Base-by-base conservation (phyloP, 2,113 vertebrate genomes). In the Girardinichthys multiradiatus region DNA sequence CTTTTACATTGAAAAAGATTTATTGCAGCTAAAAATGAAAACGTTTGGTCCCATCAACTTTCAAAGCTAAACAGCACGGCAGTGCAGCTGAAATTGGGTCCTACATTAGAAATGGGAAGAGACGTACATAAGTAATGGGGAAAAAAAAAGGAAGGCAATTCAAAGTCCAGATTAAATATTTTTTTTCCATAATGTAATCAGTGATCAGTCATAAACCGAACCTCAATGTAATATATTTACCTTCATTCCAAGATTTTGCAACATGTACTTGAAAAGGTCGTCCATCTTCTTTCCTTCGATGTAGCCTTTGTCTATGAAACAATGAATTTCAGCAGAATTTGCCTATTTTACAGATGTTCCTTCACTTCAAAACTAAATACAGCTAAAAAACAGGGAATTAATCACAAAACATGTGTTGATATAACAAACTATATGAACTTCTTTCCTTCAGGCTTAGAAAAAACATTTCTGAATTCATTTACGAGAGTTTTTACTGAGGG, bases 221-320 rank as follows among this genome's bases (percentile, higher is more conserved):
- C 11, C 4, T 37, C 4, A 35, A 58, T 27, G 0, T 21, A 1
- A 59, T 2, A 4, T 77, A 91, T 95, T 96, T 92, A 98, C 96
- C 75, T 92, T 92, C 48, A 88, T 79, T 58, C 92, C 93, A 61
- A 93, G 62, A 74, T 91, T 96, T 67, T 87, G 92, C 89, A 96
- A 76, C 61, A 95, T 75, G 31, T 92, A 93, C n/a, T 76, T 92
- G 35, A 96, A 95, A 89, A 98, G 96, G 37, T 87, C 81, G 35
- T 96, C 95, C 57, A 98, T 90, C 26, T 96, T 92, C 68, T 94
- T 92, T 15, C 91, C 92, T 54, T 95, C 92, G 68, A 98, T 95
- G 90, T 94, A 96, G n/a, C 97, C 97, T 2, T 94, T 92, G 79
- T 96, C 97, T 99, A 45, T 51, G 9, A 48, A 48, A 48, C 3